phyloP scores from a whole-genome alignment of 2,797 vertebrate species.

The Acanthurus tractus region DNA sequence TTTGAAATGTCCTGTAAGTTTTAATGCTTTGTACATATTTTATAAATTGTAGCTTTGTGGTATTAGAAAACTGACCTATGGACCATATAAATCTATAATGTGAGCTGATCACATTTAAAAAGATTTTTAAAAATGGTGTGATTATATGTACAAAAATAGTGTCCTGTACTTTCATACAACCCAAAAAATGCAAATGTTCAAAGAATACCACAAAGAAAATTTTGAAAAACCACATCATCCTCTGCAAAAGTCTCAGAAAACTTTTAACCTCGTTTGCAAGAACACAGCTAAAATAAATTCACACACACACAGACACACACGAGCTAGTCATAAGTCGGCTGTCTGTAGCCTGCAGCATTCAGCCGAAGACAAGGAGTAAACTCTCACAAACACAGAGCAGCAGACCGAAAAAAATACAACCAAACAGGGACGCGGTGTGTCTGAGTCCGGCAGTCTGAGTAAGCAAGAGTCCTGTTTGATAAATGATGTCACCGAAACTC shows the following conservation, averaged over 20 bases:
- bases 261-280: neutral
- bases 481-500: constrained; percentile 78
- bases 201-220: neutral
- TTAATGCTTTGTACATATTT: no score
- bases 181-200: no score
- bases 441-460: constrained; percentile 54
- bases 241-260: neutral
- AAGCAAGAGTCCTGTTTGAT: constrained; percentile 70
- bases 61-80: neutral
- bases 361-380: constrained; percentile 37
- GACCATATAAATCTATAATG: neutral
- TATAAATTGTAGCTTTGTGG: neutral
- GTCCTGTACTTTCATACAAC: no score
- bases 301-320: neutral
- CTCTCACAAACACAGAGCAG: constrained; percentile 57
- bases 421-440: constrained; percentile 59
- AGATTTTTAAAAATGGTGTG: no score
- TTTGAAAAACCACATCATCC: neutral
- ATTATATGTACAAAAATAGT: no score
- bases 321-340: constrained; percentile 18
- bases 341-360: constrained; percentile 39
- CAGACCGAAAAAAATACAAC: constrained; percentile 37
- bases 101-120: neutral
- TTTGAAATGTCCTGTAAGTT: no score
- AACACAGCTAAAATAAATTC: constrained; percentile 16